Evolutionary conservation across 2,797 vertebrate genomes (phyloP).

Genomic region (Syncerus caffer): DNA sequence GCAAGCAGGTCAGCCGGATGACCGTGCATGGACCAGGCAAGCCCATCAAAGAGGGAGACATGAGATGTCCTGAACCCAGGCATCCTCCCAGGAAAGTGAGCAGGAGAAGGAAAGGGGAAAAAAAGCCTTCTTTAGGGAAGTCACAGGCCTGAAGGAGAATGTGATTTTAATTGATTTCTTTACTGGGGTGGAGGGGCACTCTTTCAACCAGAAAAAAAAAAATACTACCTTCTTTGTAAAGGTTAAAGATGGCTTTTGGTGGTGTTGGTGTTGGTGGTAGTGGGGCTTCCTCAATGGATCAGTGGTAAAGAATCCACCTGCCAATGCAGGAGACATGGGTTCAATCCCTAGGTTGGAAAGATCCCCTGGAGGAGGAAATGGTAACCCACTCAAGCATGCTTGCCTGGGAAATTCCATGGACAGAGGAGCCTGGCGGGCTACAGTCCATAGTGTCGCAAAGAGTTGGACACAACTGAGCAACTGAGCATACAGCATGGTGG

Average conservation of each 20-base stretch:
- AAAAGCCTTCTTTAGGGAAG: background rate
- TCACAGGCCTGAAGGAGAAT: background rate
- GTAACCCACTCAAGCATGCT: background rate
- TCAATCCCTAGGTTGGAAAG: background rate
- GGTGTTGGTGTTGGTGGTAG: background rate
- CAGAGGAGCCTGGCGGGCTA: background rate
- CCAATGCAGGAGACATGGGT: background rate
- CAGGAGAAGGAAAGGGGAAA: background rate
- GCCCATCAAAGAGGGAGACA: background rate
- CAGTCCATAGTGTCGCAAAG: background rate
- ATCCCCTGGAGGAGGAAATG: background rate
- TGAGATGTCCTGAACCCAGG: background rate
- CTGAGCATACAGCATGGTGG: background rate
- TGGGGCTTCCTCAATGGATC: background rate
- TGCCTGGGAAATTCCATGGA: background rate
- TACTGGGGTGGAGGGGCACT: background rate
- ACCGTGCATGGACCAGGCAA: rapidly evolving
- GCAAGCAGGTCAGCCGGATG: rapidly evolving
- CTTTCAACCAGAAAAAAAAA: background rate
- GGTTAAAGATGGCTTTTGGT: background rate
- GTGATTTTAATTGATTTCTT: background rate
- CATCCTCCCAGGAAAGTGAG: background rate
- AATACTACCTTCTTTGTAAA: background rate
- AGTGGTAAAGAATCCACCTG: background rate
- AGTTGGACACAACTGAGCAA: background rate